Base-by-base conservation (phyloP, 2,113 vertebrate genomes). In the Falcunculus frontatus region DNA sequence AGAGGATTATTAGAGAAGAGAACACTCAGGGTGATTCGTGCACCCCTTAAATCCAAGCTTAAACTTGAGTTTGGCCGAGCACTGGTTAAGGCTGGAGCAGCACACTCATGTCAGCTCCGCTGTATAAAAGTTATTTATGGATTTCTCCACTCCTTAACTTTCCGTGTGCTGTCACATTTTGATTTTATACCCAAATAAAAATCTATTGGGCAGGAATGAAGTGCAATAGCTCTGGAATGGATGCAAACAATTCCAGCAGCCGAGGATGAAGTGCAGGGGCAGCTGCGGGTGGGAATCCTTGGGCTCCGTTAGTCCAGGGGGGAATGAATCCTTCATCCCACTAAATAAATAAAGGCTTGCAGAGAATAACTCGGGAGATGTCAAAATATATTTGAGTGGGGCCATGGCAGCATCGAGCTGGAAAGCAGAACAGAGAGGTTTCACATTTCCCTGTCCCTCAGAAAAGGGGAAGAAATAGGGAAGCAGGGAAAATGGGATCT, bases 131-230 rank as follows among this genome's bases (percentile, higher is more conserved):
- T 82, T 65, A 95, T 93, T 89, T 56, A 94, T 94, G 91, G 67
- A 89, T 94, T 95, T 87, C 86, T 80, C 50, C 75, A 87, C 88
- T 93, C 86, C 89, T 90, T 87, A 93, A 87, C 81, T 89, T 91
- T 35, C 89, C 78, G 39, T 80, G 84, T 69, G 81, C 87, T 96
- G 87, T 83, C 93, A 95, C 50, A 85, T 69, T 93, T 93, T 94
- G 92, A 93, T 95, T 97, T 97, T 92, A 92, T 93, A 89, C 60
- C 85, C 86, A 93, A 95, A 96, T 96, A 95, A 96, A 97, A 95
- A 90, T 84, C 82, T 81, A 89, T 89, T 87, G 94, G 87, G 83
- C 65, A 89, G 84, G 91, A 94, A 93, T 95, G 93, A 85, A 82
- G 81, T 53, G 93, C 81, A 75, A 53, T 89, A 84, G 89, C 89